Evolutionary conservation across 2,888 invertebrate species (phyloP).

Genomic region (Alcis repandata): DNA sequence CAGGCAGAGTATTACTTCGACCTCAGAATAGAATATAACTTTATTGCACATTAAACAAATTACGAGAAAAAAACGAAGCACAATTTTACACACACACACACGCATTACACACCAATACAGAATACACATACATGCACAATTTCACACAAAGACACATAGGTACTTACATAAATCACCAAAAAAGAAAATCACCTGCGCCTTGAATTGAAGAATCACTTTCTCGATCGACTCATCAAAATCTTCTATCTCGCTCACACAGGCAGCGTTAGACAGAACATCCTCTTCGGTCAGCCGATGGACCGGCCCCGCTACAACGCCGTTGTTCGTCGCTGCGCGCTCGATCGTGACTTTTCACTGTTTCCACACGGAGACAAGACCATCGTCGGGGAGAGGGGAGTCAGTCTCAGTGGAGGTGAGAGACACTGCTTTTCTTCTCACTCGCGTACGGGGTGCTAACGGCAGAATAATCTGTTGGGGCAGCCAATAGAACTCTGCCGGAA

Average conservation of each 20-base stretch:
- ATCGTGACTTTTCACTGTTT: slow-evolving; percentile 91
- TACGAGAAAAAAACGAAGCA: no score
- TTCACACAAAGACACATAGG: no score
- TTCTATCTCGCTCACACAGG: slow-evolving; percentile 63
- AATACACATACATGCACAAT: no score
- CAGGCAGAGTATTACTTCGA: no score
- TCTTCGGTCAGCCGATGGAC: slow-evolving; percentile 94
- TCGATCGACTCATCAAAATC: background rate
- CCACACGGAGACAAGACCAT: slow-evolving; percentile 94
- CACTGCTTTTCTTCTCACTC: background rate
- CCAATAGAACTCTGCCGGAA: background rate
- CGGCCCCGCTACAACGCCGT: slow-evolving; percentile 88
- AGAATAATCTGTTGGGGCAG: background rate
- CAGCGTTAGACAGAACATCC: slow-evolving; percentile 96
- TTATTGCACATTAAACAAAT: no score
- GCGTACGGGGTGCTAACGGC: background rate
- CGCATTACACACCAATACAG: no score
- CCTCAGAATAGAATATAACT: no score
- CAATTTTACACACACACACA: no score
- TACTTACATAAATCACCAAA: no score
- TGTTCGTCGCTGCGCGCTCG: slow-evolving; percentile 90
- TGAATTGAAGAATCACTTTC: no score
- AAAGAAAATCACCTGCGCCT: no score
- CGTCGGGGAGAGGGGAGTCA: slow-evolving; percentile 95
- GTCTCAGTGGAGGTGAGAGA: slow-evolving; percentile 91